phyloP scores from a whole-genome alignment of 2,888 invertebrate species.

The Platycnemis pennipes region DNA sequence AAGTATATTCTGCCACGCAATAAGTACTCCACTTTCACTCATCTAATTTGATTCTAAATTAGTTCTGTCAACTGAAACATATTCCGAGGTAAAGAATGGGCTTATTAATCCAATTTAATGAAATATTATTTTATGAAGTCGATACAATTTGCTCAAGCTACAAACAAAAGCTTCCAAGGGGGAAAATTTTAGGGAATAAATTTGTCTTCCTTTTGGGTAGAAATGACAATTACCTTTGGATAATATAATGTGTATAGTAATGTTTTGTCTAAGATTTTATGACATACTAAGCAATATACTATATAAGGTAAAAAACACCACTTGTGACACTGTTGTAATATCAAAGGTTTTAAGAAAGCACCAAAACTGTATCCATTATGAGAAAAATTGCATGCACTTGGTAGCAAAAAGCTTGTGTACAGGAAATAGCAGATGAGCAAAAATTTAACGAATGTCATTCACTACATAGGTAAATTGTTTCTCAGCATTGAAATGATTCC shows the following conservation, averaged over 20 bases:
- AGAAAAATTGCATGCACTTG: not conserved
- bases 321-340: not conserved
- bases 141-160: not conserved
- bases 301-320: not conserved
- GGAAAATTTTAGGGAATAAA: not conserved
- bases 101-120: not conserved
- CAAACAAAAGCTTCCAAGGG: not conserved
- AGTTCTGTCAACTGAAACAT: not conserved
- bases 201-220: slow-evolving; percentile 23
- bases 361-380: not conserved
- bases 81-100: not conserved
- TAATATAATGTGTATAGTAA: not conserved
- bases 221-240: not conserved
- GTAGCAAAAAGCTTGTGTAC: not conserved
- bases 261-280: not conserved
- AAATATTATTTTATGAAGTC: not conserved
- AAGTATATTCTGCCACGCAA: not conserved
- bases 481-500: not conserved
- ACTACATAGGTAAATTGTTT: not conserved
- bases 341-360: not conserved
- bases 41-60: not conserved
- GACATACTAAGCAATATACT: not conserved
- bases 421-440: not conserved
- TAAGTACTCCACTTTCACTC: not conserved
- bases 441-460: not conserved